Base-by-base conservation (phyloP, 2,797 vertebrate genomes). In the Pseudomugil tenellus region DNA sequence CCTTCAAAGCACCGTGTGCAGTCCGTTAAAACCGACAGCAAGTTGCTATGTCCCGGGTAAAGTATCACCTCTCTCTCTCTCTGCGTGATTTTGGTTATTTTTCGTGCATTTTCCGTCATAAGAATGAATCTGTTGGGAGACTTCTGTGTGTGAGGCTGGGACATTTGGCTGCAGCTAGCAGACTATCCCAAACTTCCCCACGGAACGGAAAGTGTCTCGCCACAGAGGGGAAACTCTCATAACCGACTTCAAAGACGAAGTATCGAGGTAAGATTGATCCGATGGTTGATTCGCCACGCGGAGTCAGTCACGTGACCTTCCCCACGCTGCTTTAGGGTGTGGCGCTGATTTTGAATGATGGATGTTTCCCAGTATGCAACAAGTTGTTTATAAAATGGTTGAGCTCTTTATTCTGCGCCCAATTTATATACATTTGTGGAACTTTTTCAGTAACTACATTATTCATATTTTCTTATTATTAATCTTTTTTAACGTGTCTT, bases 81-180 rank as follows among this genome's bases (percentile, higher is more conserved):
- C 70, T 32, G 67, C 43, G 58, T 58, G 65, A 67, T 81, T n/a
- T 84, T 70, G 37, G 69, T 75, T 79, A 79, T 67, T 88, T 76
- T 71, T 74, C 83, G 74, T 83, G 86, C 74, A 79, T 87, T 72
- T 74, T 81, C 73, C 74, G 79, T 89, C 76, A 74, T 60, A 72
- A 76, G 58, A 53, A 51, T 69, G 60, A 34, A 70, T 62, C 32
- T 32, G 14, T 25, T 23, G 55, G 58, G 46, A 72, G 66, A 74
- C 39, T 41, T 48, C 23, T 19, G 34, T n/a, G 67, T 39, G n/a
- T 48, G 67, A 17, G 61, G 57, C 66, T 46, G 70, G 32, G 61
- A 62, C 57, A 31, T 61, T 63, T 59, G 64, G 55, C 70, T 70
- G 66, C 62, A 62, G 66, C 70, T 74, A 73, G 65, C 51, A 23